Percentiles rank a stretch among this genome's conserved stretches.
Conservation (phyloP, 2,797 vertebrate species). For the Melanotaenia maccullochi region DNA sequence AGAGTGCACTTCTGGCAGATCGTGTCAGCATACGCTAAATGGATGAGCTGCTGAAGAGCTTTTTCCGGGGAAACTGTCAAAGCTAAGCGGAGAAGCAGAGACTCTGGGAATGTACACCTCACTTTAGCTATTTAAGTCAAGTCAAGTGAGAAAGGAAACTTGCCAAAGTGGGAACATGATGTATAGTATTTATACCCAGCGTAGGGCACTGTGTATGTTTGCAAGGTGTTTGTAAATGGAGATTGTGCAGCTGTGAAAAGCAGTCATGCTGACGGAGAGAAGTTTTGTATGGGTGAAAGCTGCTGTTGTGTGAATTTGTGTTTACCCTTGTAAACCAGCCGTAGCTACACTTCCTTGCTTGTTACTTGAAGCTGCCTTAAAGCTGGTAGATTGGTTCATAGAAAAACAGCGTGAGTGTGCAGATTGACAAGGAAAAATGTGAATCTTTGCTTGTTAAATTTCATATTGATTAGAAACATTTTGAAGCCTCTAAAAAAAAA, state of each 20-base stretch:
- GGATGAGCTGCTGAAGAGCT: conserved; percentile 75
- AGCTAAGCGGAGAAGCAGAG: conserved; percentile 51
- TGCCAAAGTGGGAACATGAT: conserved; percentile 77
- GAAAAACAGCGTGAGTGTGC: background rate
- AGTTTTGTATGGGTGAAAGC: conserved; percentile 70
- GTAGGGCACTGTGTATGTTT: conserved; percentile 53
- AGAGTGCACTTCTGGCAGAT: conserved; percentile 67
- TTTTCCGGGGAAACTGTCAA: conserved; percentile 76
- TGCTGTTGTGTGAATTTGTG: conserved; percentile 74
- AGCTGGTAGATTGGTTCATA: background rate
- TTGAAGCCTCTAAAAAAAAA: background rate
- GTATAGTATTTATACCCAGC: conserved; percentile 75
- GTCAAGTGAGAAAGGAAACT: conserved; percentile 59
- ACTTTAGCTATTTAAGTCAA: conserved; percentile 72
- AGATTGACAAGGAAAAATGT: conserved; percentile 14
- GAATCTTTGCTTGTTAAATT: background rate
- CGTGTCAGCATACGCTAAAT: conserved; percentile 66
- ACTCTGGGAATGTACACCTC: conserved; percentile 67
- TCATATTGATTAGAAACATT: background rate
- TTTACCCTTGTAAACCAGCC: conserved; percentile 75
- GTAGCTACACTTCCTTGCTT: conserved; percentile 68
- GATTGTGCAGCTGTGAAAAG: conserved; percentile 77
- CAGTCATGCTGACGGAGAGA: conserved; percentile 54
- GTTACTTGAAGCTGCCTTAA: conserved; percentile 56
- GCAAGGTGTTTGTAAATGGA: conserved; percentile 68